Conservation (phyloP, 1,140 invertebrate genomes). For the Leptonema lineaticorne region DNA sequence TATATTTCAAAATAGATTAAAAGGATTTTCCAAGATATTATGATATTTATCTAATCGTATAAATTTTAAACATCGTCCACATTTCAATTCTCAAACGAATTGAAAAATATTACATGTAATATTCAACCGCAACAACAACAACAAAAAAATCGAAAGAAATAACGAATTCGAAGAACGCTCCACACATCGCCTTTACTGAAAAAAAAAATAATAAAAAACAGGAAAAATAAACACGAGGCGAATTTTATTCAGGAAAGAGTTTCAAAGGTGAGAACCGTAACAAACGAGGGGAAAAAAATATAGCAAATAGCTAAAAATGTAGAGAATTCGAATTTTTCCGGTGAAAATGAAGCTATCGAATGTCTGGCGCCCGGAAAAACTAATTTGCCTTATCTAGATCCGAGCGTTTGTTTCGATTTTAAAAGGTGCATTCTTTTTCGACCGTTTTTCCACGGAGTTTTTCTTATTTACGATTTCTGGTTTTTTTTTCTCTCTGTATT, state of each 20-base stretch:
- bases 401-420: slow-evolving; percentile 17
- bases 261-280: background rate
- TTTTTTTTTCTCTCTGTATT: background rate
- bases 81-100: too few relatives aligned
- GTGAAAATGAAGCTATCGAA: slow-evolving; percentile 26
- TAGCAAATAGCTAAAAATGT: background rate
- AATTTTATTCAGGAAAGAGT: too few relatives aligned
- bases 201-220: too few relatives aligned
- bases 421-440: slow-evolving; percentile 14
- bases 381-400: slow-evolving; percentile 5
- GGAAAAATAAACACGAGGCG: background rate
- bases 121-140: background rate
- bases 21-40: too few relatives aligned
- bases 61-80: too few relatives aligned
- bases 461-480: background rate
- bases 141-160: too few relatives aligned
- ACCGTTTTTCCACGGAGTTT: background rate
- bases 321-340: background rate
- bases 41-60: too few relatives aligned
- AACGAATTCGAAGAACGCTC: too few relatives aligned
- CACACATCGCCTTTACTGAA: too few relatives aligned
- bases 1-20: too few relatives aligned
- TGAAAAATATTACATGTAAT: background rate
- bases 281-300: background rate
- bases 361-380: background rate